These are phyloP conservation scores for Rhamphomyia laevipes DNA, from an alignment of 2,888 invertebrate genomes.

Conservation along the genomic window DNA sequence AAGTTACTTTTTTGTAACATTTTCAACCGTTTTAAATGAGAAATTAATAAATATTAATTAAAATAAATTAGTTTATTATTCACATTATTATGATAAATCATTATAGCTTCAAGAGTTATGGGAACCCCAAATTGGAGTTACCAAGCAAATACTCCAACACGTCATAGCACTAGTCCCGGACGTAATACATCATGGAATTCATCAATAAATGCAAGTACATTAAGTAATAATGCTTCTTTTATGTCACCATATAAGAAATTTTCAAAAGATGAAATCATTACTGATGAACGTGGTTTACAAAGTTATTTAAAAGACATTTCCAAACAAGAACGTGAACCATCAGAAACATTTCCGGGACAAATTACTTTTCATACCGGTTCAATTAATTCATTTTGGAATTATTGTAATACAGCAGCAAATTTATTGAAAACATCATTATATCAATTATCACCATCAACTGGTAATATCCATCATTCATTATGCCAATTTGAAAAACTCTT, in stretches of 20 bases:
- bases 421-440: constrained; percentile 33
- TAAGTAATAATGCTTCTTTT: constrained; percentile 25
- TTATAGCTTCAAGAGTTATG: constrained; percentile 13
- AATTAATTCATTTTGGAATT: constrained; percentile 36
- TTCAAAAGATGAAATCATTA: constrained; percentile 36
- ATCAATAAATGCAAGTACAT: constrained; percentile 25
- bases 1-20: too few species aligned
- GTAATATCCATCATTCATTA: background rate
- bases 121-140: constrained; percentile 26
- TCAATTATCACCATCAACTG: constrained; percentile 31
- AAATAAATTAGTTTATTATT: background rate
- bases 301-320: constrained; percentile 37
- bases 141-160: constrained; percentile 24
- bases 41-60: too few species aligned
- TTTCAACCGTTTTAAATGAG: too few species aligned
- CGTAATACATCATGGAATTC: constrained; percentile 24
- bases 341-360: constrained; percentile 23
- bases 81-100: background rate
- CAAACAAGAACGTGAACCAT: constrained; percentile 25
- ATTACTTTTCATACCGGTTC: constrained; percentile 21
- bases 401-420: constrained; percentile 33
- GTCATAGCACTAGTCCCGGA: constrained; percentile 25
- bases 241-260: constrained; percentile 30
- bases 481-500: background rate
- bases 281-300: constrained; percentile 39